Evolutionary conservation across 2,797 vertebrate species (phyloP).

Genomic region (Anableps anableps): DNA sequence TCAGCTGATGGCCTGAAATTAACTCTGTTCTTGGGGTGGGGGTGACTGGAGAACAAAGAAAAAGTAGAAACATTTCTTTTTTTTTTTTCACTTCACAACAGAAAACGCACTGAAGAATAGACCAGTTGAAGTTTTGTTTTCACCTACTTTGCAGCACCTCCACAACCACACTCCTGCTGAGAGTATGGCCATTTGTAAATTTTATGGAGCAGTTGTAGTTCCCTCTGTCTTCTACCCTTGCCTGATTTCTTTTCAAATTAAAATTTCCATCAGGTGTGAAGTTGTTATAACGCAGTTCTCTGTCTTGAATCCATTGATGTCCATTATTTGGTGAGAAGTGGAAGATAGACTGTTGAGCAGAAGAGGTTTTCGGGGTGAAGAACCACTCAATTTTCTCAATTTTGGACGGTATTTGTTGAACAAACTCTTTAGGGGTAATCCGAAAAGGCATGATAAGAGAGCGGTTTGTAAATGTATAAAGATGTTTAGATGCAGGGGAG

Average conservation of each 20-base stretch:
- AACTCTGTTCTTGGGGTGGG: slow-evolving; percentile 28
- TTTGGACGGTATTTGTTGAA: slow-evolving; percentile 36
- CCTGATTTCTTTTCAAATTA: slow-evolving; percentile 23
- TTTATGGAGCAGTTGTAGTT: slow-evolving; percentile 60
- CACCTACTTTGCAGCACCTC: slow-evolving; percentile 76
- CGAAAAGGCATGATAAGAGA: slow-evolving; percentile 62
- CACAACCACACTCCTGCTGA: slow-evolving; percentile 43
- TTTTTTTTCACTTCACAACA: not conserved
- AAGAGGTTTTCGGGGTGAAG: slow-evolving; percentile 39
- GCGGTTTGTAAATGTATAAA: slow-evolving; percentile 44
- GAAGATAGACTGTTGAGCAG: slow-evolving; percentile 24
- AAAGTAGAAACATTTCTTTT: not conserved
- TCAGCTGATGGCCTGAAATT: slow-evolving; percentile 62
- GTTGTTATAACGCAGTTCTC: accelerated
- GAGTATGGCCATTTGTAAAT: not conserved
- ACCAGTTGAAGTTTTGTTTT: not conserved
- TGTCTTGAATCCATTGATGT: accelerated
- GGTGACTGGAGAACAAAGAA: slow-evolving; percentile 46
- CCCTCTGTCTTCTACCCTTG: slow-evolving; percentile 43
- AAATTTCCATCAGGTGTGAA: not conserved
- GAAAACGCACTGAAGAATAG: not conserved
- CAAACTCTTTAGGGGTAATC: slow-evolving; percentile 30
- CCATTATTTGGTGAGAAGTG: not conserved
- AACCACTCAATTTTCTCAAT: slow-evolving; percentile 58
- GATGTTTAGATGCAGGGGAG: not conserved